A percentile compares a stretch with the other conserved stretches of the same genome.
phyloP scores from a whole-genome alignment of 2,888 invertebrate species.

The Eupithecia subfuscata region DNA sequence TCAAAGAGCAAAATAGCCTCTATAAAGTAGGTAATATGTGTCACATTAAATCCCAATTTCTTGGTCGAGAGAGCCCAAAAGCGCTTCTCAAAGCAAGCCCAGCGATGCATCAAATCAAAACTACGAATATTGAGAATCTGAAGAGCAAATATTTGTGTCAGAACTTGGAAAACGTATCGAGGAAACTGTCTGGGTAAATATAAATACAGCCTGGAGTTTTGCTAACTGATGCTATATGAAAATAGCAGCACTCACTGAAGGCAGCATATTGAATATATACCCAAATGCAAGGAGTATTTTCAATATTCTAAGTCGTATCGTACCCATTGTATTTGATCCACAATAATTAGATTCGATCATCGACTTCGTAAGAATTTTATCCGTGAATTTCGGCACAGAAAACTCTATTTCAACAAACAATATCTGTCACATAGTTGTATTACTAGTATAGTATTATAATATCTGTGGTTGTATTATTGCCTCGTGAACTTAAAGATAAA shows the following conservation, averaged over 20 bases:
- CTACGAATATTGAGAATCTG: slow-evolving; percentile 31
- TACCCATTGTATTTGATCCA: background rate
- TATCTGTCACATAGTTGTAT: background rate
- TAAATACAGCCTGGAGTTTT: slow-evolving; percentile 15
- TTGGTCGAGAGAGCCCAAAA: slow-evolving; percentile 53
- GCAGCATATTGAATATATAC: background rate
- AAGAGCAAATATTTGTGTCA: slow-evolving; percentile 33
- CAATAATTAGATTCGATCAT: background rate
- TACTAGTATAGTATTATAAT: too few species aligned
- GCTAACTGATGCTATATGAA: background rate
- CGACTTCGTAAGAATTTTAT: background rate
- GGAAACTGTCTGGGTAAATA: slow-evolving; percentile 18
- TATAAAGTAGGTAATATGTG: slow-evolving; percentile 37
- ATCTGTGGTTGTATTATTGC: background rate
- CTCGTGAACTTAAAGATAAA: background rate
- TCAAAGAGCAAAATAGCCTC: slow-evolving; percentile 41
- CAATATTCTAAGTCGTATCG: background rate
- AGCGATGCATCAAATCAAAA: slow-evolving; percentile 62
- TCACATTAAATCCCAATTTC: slow-evolving; percentile 55
- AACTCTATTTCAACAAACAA: background rate
- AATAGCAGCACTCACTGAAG: background rate
- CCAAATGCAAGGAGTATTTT: background rate
- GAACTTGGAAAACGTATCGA: slow-evolving; percentile 19
- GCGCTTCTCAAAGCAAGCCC: slow-evolving; percentile 43
- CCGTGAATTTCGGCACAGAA: background rate